Conservation (phyloP, 2,113 vertebrate species). For the Clarias batrachus region DNA sequence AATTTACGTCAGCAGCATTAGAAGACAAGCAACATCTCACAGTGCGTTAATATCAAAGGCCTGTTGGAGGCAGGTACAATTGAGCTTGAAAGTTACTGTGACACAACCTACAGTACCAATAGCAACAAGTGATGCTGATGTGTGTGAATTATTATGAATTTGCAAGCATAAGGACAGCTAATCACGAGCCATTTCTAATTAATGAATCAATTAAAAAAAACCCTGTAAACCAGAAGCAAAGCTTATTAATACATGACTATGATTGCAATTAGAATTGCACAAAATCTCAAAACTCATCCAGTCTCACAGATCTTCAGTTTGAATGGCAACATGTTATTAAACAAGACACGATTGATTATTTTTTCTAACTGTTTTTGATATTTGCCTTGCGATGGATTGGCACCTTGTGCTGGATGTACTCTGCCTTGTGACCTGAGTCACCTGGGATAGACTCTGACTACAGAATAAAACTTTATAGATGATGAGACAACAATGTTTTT, state of each 20-base stretch:
- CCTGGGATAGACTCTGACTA: too few species aligned
- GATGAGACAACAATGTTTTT: background rate
- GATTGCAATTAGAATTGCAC: too few species aligned
- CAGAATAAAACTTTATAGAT: too few species aligned
- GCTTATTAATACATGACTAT: background rate
- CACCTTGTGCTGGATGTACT: too few species aligned
- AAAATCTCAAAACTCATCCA: too few species aligned
- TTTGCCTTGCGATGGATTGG: too few species aligned
- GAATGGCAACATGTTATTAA: background rate
- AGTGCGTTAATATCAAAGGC: conserved; percentile 43
- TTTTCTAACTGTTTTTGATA: background rate
- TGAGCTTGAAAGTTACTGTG: background rate
- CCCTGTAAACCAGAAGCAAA: background rate
- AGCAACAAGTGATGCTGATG: background rate
- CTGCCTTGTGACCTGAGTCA: too few species aligned
- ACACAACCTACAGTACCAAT: background rate
- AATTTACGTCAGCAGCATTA: conserved; percentile 52
- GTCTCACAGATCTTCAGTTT: background rate
- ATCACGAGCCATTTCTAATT: background rate
- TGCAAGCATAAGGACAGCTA: background rate
- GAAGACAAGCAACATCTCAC: conserved; percentile 50
- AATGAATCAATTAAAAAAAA: background rate
- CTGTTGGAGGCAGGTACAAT: background rate
- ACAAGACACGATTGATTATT: background rate
- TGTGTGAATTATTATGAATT: background rate